Conservation (phyloP, 2,797 vertebrate genomes). For the Steatocranus sp. region DNA sequence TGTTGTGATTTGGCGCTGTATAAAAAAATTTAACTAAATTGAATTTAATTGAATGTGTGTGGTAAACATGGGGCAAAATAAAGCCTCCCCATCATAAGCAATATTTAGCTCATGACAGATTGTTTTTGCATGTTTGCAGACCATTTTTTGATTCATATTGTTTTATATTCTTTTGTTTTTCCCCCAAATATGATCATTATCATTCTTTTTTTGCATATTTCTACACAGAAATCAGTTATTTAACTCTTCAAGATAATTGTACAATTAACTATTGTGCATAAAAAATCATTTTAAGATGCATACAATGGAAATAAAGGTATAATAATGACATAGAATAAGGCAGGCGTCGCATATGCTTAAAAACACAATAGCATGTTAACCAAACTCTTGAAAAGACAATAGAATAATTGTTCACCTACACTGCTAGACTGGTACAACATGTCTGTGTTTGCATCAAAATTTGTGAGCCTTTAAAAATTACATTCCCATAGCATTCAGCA, state of each 20-base stretch:
- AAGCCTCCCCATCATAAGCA: not conserved
- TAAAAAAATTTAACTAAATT: not conserved
- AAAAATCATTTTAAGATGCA: not conserved
- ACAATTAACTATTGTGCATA: not conserved
- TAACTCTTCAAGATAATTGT: not conserved
- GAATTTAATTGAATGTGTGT: not conserved
- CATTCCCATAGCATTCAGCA: not conserved
- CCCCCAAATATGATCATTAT: not conserved
- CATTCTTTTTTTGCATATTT: not conserved
- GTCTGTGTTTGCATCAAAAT: not conserved
- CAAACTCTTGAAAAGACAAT: not conserved
- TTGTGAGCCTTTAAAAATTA: not conserved
- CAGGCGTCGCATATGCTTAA: not conserved
- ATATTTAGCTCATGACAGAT: not conserved
- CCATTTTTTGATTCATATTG: not conserved
- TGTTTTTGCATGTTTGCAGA: not conserved
- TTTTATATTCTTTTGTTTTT: fast-evolving
- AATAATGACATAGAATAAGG: not conserved
- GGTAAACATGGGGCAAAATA: not conserved
- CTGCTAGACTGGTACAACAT: not conserved
- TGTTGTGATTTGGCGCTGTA: fast-evolving
- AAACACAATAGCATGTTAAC: not conserved
- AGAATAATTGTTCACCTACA: not conserved
- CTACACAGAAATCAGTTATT: not conserved
- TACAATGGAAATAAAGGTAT: not conserved